Conservation (phyloP, 2,113 vertebrate genomes). For the Dicrurus megarhynchus region DNA sequence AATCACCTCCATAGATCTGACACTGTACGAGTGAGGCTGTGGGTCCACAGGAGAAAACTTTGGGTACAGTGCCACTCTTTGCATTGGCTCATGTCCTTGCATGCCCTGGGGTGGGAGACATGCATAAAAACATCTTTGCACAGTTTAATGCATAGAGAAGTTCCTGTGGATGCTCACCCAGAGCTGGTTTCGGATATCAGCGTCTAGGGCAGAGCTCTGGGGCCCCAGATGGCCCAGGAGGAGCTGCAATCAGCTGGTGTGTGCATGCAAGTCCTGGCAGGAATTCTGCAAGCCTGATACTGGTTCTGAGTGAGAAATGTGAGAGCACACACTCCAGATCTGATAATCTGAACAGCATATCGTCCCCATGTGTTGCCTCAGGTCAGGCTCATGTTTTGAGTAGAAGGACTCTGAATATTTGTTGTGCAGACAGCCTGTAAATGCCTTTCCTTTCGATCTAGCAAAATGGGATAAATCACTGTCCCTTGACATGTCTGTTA, state of each 20-base stretch:
- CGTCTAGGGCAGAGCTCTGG: neutral
- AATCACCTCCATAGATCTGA: neutral
- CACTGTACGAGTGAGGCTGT: neutral
- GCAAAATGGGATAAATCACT: neutral
- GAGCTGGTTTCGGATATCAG: neutral
- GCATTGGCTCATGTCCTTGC: neutral
- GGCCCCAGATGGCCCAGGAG: neutral
- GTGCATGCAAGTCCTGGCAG: neutral
- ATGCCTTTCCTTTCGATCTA: neutral
- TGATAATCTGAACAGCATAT: constrained; percentile 6
- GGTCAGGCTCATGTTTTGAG: neutral
- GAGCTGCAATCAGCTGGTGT: neutral
- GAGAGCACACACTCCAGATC: constrained; percentile 1
- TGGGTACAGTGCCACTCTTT: neutral
- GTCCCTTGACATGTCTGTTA: neutral
- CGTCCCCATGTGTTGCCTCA: neutral
- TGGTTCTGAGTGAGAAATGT: constrained; percentile 31
- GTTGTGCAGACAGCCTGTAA: neutral
- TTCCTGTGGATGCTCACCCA: neutral
- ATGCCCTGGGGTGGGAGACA: neutral
- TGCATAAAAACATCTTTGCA: neutral
- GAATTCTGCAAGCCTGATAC: neutral
- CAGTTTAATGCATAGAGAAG: neutral
- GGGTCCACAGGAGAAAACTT: neutral
- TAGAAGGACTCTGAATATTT: neutral